phyloP scores from a whole-genome alignment of 1,140 invertebrate genomes.

The Heterodera carotae region DNA sequence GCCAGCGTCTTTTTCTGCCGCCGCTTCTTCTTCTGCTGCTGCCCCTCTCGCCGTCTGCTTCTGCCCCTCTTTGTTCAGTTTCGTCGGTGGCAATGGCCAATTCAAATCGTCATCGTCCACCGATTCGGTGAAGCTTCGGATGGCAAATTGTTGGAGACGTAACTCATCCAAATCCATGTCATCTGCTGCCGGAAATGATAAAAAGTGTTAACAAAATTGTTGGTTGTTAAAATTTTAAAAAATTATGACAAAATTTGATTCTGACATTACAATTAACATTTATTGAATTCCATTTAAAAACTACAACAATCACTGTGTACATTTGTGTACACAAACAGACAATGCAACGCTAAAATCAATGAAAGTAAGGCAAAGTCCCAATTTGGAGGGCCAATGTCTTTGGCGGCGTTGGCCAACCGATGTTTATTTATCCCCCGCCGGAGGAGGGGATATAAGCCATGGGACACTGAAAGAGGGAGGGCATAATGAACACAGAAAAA shows the following conservation, averaged over 20 bases:
- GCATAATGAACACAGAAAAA: neutral
- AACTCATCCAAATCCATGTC: constrained; percentile 50
- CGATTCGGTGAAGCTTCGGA: constrained; percentile 63
- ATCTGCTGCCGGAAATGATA: constrained; percentile 20
- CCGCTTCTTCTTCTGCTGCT: neutral
- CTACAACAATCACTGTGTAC: neutral
- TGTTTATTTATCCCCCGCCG: neutral
- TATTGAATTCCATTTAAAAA: neutral
- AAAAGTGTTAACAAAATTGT: constrained; percentile 1
- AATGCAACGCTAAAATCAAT: neutral
- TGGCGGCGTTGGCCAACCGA: neutral
- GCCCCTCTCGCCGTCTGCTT: neutral
- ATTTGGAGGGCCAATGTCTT: neutral
- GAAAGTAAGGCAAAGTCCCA: neutral
- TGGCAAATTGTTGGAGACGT: constrained; percentile 53
- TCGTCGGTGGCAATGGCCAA: constrained; percentile 8
- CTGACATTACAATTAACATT: neutral
- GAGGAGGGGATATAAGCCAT: neutral
- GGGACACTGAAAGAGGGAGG: neutral
- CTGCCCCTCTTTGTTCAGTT: neutral
- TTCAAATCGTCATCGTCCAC: constrained; percentile 54
- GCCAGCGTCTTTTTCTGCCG: neutral
- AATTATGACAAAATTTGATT: neutral
- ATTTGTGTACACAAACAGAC: neutral
- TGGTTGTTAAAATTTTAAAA: neutral